Conservation (phyloP, 2,888 invertebrate species). For the Heliconius charithonia region DNA sequence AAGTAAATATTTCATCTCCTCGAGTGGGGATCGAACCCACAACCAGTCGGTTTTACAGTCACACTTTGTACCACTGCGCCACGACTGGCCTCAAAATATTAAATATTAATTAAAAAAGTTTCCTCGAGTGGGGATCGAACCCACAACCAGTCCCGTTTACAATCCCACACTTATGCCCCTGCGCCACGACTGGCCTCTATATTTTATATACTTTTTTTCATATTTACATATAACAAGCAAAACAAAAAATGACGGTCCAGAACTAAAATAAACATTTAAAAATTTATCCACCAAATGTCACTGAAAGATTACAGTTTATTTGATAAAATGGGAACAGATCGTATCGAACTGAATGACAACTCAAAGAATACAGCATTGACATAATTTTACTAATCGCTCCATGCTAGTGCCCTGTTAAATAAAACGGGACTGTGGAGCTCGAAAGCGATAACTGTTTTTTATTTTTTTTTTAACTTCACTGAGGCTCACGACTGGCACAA, state of each 20-base stretch:
- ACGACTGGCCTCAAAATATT: too few relatives aligned
- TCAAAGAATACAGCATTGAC: constrained; percentile 62
- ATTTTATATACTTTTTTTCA: too few relatives aligned
- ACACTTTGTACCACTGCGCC: too few relatives aligned
- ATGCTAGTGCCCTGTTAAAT: constrained; percentile 52
- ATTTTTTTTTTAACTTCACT: neutral
- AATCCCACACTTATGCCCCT: too few relatives aligned
- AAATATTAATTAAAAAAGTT: too few relatives aligned
- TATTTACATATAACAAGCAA: neutral
- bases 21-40: too few relatives aligned
- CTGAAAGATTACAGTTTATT: constrained; percentile 43
- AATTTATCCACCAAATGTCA: constrained; percentile 44
- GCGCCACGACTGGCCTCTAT: too few relatives aligned
- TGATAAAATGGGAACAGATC: constrained; percentile 50
- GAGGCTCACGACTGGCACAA: too few relatives aligned
- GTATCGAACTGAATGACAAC: constrained; percentile 47
- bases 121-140: too few relatives aligned
- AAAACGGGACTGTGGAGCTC: constrained; percentile 46
- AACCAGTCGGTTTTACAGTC: too few relatives aligned
- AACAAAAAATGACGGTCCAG: neutral
- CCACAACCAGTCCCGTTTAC: too few relatives aligned
- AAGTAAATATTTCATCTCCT: too few relatives aligned
- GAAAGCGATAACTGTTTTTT: constrained; percentile 26
- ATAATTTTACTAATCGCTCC: constrained; percentile 61
- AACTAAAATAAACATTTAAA: constrained; percentile 21